Percentiles rank a stretch among this genome's conserved stretches.
Conservation (phyloP, 2,797 vertebrate genomes). For the Gymnothorax javanicus region DNA sequence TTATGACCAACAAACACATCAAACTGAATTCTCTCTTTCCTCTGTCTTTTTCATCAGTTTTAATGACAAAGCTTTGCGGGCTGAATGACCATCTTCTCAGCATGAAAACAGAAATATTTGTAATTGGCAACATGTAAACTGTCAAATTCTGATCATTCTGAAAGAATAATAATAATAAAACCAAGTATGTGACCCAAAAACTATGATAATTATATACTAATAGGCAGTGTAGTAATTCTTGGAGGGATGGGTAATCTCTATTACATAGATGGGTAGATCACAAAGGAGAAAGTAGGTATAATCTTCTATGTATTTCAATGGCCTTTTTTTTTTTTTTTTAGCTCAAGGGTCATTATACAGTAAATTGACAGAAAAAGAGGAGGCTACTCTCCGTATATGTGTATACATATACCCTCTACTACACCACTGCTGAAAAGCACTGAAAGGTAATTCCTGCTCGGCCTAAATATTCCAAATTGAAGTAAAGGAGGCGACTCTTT, state of each 20-base stretch:
- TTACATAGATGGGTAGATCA: too few species aligned
- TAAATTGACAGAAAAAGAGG: too few species aligned
- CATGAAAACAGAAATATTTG: background rate
- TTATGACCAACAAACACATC: constrained; percentile 1
- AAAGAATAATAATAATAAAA: background rate
- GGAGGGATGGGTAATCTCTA: too few species aligned
- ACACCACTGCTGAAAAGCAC: background rate
- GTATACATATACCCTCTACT: too few species aligned
- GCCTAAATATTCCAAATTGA: background rate
- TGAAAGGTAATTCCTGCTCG: background rate
- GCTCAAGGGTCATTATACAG: too few species aligned
- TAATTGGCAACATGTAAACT: background rate
- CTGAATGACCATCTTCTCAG: background rate
- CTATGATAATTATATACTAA: too few species aligned
- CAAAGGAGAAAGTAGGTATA: too few species aligned
- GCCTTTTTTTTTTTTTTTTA: too few species aligned
- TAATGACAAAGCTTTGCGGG: background rate
- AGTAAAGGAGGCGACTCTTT: background rate
- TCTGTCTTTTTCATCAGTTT: background rate
- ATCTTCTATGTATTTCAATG: too few species aligned
- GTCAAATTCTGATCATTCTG: background rate
- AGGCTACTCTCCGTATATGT: too few species aligned
- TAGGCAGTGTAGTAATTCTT: too few species aligned
- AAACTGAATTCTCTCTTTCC: background rate
- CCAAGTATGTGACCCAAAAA: too few species aligned